Base-by-base conservation (phyloP, 2,797 vertebrate species). In the Sternotherus odoratus region DNA sequence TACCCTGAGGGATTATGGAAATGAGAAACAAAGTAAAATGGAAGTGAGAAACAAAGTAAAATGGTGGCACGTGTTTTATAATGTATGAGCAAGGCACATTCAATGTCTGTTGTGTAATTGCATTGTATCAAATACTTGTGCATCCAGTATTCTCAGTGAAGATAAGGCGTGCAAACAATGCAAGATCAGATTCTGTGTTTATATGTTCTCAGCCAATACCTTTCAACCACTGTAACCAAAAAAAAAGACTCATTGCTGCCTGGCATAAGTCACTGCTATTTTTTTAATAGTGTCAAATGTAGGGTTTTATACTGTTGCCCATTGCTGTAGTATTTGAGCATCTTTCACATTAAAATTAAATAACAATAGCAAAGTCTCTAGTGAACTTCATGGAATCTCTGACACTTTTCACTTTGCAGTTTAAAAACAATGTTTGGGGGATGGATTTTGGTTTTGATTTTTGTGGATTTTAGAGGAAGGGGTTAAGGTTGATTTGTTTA, bases 41-140 rank as follows among this genome's bases (percentile, higher is more conserved):
- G 5, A 89, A 92, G 53, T 4, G 51, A 75, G 69, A 75, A 83
- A 33, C 46, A 2, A 33, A 63, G 28, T 0, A 26, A 36, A 54
- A 17, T 19, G 23, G 5, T 6, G 10, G 50, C 13, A 28, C 11
- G 46, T 12, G 83, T 9, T 36, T 28, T 26, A 1, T 28, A 5
- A 17, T 0, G 5, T 2, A 1, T 23, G 13, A 3, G 51, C 19
- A 4, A 1, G 49, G 82, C 33, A 78, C 43, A 26, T 46, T 43
- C 8, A 57, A 8, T 5, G 2, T 33, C 57, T 81, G 85, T 36
- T 51, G n/a, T 3, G 3, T 0, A 15, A 46, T 26, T 1, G 48
- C 2, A 23, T 23, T 49, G 12, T 74, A 60, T 5, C 13, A 49
- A 85, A 6, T 48, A 6, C 30, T 2, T 13, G 13, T 5, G 30